phyloP scores from a whole-genome alignment of 53 echinoderm and acorn worm genomes.

The Paracentrotus lividus region DNA sequence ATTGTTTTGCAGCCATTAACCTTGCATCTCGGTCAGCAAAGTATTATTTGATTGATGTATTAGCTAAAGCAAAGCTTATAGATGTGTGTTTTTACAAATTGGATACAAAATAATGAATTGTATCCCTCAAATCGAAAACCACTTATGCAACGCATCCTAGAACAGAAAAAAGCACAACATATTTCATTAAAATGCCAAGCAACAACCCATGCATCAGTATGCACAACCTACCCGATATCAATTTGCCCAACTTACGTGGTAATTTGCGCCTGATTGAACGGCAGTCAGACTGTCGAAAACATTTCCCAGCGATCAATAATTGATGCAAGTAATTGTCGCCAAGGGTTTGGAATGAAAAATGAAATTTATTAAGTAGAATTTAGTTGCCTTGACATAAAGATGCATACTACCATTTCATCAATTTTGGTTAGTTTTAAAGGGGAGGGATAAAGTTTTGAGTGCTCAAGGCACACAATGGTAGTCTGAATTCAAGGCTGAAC shows the following conservation, averaged over 20 bases:
- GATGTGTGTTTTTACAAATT: background rate
- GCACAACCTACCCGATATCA: slow-evolving; percentile 9
- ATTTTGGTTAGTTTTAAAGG: background rate
- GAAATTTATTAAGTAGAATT: background rate
- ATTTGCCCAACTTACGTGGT: slow-evolving; percentile 36
- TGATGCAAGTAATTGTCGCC: slow-evolving; percentile 29
- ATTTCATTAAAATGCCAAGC: slow-evolving; percentile 1
- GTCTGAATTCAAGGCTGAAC: background rate
- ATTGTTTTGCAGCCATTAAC: background rate
- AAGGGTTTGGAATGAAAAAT: slow-evolving; percentile 18
- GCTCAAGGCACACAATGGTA: background rate
- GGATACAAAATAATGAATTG: background rate
- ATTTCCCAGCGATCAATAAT: slow-evolving; percentile 30
- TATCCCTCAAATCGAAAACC: background rate
- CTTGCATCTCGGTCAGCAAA: background rate
- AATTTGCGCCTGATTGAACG: slow-evolving; percentile 52
- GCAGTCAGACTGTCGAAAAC: background rate
- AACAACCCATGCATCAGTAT: background rate
- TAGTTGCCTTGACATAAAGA: background rate
- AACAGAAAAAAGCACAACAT: background rate
- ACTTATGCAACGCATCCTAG: background rate
- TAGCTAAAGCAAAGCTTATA: background rate
- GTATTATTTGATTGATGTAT: background rate
- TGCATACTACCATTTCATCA: slow-evolving; percentile 9
- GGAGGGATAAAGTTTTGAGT: background rate